Conservation (phyloP, 2,797 vertebrate genomes). For the Amazonetta brasiliensis region DNA sequence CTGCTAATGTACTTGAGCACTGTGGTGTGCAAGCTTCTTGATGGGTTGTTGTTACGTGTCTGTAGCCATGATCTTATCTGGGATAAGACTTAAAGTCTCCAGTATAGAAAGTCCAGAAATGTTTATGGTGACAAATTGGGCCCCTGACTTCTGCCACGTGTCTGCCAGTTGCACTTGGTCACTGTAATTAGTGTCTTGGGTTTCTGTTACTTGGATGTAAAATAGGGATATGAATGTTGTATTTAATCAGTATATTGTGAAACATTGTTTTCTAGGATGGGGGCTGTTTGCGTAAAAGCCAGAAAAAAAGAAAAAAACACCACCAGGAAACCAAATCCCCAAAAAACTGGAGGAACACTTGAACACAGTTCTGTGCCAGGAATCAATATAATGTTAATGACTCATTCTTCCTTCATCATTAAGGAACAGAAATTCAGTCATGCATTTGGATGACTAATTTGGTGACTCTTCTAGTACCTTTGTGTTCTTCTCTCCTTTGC, state of each 20-base stretch:
- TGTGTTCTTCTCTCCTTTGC: neutral
- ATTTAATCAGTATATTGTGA: neutral
- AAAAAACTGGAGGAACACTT: neutral
- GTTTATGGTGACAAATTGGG: neutral
- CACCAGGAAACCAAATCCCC: neutral
- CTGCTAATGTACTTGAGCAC: neutral
- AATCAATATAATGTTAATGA: neutral
- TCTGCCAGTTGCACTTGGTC: neutral
- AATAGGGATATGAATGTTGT: neutral
- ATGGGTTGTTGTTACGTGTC: neutral
- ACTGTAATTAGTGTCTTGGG: neutral
- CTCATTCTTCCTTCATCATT: neutral
- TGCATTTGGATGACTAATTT: conserved; percentile 43
- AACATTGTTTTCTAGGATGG: neutral
- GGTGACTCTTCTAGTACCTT: neutral
- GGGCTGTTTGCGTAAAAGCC: neutral
- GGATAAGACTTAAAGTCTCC: neutral
- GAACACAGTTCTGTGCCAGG: neutral
- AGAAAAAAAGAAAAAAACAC: neutral
- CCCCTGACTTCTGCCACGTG: neutral
- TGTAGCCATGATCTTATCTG: neutral
- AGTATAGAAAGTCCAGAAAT: neutral
- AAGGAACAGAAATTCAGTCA: neutral
- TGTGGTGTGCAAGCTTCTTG: neutral
- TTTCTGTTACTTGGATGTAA: neutral